A percentile compares a stretch with the other conserved stretches of the same genome.
phyloP scores from a whole-genome alignment of 2,888 invertebrate species.

The Eupithecia insigniata region DNA sequence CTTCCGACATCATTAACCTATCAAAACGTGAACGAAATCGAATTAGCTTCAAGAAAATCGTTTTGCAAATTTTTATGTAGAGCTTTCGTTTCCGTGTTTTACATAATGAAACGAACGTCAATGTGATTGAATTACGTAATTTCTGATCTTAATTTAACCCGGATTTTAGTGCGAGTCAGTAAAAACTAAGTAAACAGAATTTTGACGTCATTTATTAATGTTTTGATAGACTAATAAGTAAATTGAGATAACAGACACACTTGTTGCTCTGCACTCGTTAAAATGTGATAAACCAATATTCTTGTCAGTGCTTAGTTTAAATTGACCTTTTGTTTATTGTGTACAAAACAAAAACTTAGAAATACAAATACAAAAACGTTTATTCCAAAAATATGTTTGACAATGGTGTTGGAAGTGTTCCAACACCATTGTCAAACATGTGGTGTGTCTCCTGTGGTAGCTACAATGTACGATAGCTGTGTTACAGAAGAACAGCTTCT shows the following conservation, averaged over 20 bases:
- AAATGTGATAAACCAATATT: conserved; percentile 4
- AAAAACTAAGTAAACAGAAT: background rate
- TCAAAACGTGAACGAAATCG: conserved; percentile 26
- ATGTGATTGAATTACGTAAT: conserved; percentile 4
- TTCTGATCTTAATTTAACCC: background rate
- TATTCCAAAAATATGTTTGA: too few species aligned
- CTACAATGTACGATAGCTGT: too few species aligned
- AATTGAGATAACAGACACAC: conserved; percentile 14
- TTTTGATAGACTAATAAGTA: conserved; percentile 11
- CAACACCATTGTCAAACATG: too few species aligned
- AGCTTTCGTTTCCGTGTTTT: background rate
- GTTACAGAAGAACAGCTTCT: too few species aligned
- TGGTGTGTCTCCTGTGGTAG: too few species aligned
- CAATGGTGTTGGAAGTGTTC: too few species aligned
- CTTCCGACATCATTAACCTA: conserved; percentile 30
- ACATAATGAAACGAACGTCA: conserved; percentile 1
- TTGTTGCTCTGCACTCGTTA: conserved; percentile 17
- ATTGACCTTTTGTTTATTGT: background rate
- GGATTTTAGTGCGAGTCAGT: background rate
- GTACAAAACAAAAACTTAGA: background rate
- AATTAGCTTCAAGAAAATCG: conserved; percentile 17
- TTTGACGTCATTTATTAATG: conserved; percentile 10
- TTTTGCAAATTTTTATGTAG: conserved; percentile 13
- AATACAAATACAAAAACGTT: too few species aligned
- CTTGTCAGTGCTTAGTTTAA: background rate